Evolutionary conservation across 2,888 invertebrate species (phyloP).

Genomic region (Argynnis bischoffii): DNA sequence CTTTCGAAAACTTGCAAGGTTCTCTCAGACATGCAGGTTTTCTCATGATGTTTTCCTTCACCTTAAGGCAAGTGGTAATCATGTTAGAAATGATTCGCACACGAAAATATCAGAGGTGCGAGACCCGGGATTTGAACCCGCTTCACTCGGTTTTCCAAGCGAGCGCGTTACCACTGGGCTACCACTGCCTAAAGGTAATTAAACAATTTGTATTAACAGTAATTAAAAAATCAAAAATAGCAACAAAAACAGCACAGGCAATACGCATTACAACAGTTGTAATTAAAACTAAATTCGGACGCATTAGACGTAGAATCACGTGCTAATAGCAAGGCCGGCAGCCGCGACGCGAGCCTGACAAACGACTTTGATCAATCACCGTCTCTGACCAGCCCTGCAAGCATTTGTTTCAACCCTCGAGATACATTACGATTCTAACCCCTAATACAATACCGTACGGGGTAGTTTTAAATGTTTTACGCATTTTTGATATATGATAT

Average conservation of each 20-base stretch:
- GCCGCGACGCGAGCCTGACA: conserved; percentile 78
- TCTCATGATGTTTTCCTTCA: too few relatives aligned
- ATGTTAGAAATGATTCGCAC: too few relatives aligned
- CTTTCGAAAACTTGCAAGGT: too few relatives aligned
- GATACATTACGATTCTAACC: conserved; percentile 38
- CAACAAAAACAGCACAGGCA: conserved; percentile 15
- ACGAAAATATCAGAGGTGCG: too few relatives aligned
- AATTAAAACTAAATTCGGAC: conserved; percentile 73
- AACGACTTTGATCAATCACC: conserved; percentile 80
- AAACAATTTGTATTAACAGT: too few relatives aligned
- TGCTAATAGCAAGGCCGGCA: conserved; percentile 75
- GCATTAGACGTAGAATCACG: conserved; percentile 75
- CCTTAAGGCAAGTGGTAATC: too few relatives aligned
- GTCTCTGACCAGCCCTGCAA: conserved; percentile 68
- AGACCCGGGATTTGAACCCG: too few relatives aligned
- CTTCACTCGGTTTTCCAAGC: too few relatives aligned
- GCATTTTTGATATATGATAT: conserved; percentile 35
- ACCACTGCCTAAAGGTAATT: too few relatives aligned
- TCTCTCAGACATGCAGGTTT: too few relatives aligned
- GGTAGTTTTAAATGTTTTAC: conserved; percentile 1
- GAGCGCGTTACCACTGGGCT: too few relatives aligned
- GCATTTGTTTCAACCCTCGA: conserved; percentile 65
- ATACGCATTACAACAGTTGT: conserved; percentile 40
- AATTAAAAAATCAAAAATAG: not conserved
- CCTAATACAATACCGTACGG: conserved; percentile 19